Evolutionary conservation across 1,140 invertebrate species (phyloP).

Genomic region (Mycetomoellerius zeteki): DNA sequence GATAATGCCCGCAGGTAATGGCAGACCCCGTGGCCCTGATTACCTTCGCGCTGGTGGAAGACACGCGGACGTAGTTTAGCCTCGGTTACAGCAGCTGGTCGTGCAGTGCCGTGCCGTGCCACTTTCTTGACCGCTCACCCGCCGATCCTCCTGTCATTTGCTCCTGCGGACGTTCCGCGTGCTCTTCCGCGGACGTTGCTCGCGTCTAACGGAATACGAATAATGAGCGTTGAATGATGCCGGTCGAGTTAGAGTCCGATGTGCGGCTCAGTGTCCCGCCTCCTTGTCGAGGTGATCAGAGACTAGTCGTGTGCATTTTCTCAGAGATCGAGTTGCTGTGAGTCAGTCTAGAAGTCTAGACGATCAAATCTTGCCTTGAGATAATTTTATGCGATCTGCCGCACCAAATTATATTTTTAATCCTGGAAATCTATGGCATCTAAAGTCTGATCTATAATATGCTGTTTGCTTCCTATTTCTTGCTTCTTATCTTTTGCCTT

Average conservation of each 20-base stretch:
- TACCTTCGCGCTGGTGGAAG: conserved; percentile 47
- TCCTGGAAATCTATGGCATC: neutral
- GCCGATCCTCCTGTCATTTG: conserved; percentile 57
- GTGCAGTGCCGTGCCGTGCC: conserved; percentile 31
- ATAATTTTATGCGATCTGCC: neutral
- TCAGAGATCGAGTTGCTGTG: neutral
- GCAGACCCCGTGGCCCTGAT: conserved; percentile 65
- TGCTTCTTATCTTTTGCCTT: too few species aligned
- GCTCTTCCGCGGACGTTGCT: conserved; percentile 42
- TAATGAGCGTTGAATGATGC: conserved; percentile 69
- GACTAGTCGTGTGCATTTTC: neutral
- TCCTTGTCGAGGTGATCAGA: conserved; percentile 14
- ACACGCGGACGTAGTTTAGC: conserved; percentile 59
- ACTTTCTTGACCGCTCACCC: conserved; percentile 42
- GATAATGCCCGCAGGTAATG: conserved; percentile 68
- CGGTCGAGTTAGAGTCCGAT: conserved; percentile 32
- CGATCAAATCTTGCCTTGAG: too few species aligned
- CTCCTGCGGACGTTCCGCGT: conserved; percentile 55
- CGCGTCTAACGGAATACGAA: conserved; percentile 60
- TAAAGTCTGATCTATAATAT: too few species aligned
- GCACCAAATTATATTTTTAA: conserved; percentile 3
- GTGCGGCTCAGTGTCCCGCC: neutral
- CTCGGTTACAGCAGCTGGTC: conserved; percentile 61
- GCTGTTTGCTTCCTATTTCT: too few species aligned
- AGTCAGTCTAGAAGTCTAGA: neutral